Base-by-base conservation (phyloP, 2,888 invertebrate species). In the Pelosia muscerda region DNA sequence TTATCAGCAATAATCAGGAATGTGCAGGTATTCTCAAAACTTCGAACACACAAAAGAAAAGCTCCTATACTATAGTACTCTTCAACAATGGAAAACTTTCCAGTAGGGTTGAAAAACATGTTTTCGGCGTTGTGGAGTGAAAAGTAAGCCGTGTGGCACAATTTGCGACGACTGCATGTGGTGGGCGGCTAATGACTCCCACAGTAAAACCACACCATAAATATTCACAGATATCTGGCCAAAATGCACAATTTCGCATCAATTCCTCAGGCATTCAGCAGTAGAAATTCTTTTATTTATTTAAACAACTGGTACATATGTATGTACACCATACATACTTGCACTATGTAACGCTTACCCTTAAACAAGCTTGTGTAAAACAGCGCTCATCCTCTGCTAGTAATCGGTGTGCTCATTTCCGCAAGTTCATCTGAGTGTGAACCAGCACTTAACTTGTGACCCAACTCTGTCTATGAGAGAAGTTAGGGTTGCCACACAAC, bases 371-470 rank as follows among this genome's bases (percentile, higher is more conserved):
- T 38, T 2, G 13, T 49, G 26, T 61, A 28, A 22, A 61, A 22
- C 58, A 58, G 22, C 8, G n/a, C 15, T 15, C 55, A 31, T 38
- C n/a, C 13, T 56, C 26, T 56, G 53, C 31, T 11, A 55, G 34
- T 28, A 55, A 38, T 42, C 13, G 15, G 5, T 49, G 15, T 38
- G 58, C 53, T 65, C 49, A 58, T 58, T 65, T 65, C 65, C 65
- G 57, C 23, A n/a, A 58, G 49, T 42, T 53, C 65, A 65, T 26
- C 57, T 28, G 31, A 53, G 58, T 65, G 53, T 65, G 58, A 65
- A 58, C 49, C 57, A 28, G 58, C 64, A 65, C 26, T 65, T 58
- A 58, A 31, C 64, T 57, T 15, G 64, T 58, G 57, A 57, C 22
- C 63, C 23, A 8, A 55, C 19, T 13, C 34, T 25, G 13, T 55